Evolutionary conservation across 1,140 invertebrate genomes (phyloP), one percentile per base, ranked within the genome.

Genomic region (Drosophila willistoni): DNA sequence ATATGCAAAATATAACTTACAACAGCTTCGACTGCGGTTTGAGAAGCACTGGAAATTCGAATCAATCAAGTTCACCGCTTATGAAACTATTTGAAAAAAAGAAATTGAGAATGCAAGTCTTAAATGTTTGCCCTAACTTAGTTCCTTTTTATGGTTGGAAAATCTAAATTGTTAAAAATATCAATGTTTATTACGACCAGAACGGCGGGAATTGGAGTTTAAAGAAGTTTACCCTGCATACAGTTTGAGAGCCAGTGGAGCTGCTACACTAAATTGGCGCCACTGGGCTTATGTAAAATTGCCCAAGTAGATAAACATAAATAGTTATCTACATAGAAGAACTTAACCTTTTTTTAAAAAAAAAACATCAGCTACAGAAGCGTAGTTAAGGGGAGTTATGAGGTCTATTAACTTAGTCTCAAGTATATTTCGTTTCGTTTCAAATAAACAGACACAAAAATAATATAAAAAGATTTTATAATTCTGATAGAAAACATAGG

Each of bases 1-100:
- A 87, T 75, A 83, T 87, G 83, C 72, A 73, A 69, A 22, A 42
- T 22, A 33, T 64, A 79, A 72, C 33, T 44, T 62, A 51, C 25
- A 47, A 41, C 59, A 61, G 64, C 67, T 70, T 64, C 66, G 29
- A 1, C 9, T 29, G 36, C 59, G 69, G 83, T 77, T 87, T 82
- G 7, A 54, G 1, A 7, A 55, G 14, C 57, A 55, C 25, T 79
- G 62, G 34, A 5, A 12, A 64, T 57, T 51, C 17, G 9, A 51
- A 51, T 51, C 17, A 51, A 51, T 12, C 44, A 10, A 12, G 17
- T 51, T 1, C 17, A 22, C 0, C 1, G 44, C 9, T 4, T 22
- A 10, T 42, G 42, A 62, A 39, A 19, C 13, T 62, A 4, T 12
- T 13, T 61, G 59, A 9, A 2, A 13, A 6, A 39, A 19, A 39